phyloP scores from a whole-genome alignment of 1,140 invertebrate genomes.

The Ctenoplectra terminalis region DNA sequence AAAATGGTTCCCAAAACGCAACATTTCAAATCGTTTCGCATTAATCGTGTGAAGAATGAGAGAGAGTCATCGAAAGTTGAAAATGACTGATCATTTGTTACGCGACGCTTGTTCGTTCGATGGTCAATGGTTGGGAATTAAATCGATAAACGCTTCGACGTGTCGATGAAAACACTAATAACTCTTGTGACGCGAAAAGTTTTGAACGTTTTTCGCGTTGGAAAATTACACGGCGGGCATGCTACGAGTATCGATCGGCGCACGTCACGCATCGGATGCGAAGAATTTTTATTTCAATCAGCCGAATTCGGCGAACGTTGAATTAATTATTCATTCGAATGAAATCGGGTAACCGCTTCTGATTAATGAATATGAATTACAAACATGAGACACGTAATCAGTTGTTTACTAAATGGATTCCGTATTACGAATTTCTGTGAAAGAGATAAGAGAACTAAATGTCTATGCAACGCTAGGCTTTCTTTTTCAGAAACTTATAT shows the following conservation, averaged over 20 bases:
- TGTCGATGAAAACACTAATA: slow-evolving; percentile 12
- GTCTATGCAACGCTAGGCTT: too few species aligned
- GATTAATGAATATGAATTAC: too few species aligned
- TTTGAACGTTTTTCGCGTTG: not conserved
- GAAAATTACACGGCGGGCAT: not conserved
- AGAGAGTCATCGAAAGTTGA: not conserved
- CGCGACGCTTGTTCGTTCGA: not conserved
- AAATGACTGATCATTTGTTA: not conserved
- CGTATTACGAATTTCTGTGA: too few species aligned
- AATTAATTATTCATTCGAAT: slow-evolving; percentile 13
- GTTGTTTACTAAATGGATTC: too few species aligned
- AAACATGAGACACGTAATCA: too few species aligned
- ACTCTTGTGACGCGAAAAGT: slow-evolving; percentile 1
- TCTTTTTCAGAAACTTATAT: too few species aligned
- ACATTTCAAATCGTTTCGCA: not conserved
- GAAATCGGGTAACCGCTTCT: too few species aligned
- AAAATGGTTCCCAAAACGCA: not conserved
- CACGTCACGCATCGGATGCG: not conserved
- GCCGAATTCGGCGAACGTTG: not conserved
- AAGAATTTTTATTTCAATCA: slow-evolving; percentile 18
- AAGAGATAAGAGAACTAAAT: too few species aligned
- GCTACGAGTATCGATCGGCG: not conserved
- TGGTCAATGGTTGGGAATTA: not conserved
- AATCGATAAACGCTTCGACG: not conserved
- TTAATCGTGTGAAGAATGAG: not conserved